Base-by-base conservation (phyloP, 1,140 invertebrate genomes). In the Colletes latitarsis region DNA sequence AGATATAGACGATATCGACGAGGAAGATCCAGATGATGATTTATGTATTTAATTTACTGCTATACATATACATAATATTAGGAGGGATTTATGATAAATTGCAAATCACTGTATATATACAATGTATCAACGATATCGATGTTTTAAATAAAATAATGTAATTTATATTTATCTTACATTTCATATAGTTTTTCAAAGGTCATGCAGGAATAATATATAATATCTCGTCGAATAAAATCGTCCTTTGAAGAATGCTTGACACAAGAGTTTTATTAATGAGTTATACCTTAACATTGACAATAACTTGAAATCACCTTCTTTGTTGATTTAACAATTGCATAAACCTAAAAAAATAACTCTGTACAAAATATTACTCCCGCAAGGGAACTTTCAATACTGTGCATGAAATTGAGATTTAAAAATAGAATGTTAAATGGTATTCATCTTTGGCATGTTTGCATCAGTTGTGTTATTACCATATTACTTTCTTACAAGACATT, bases 1-100 rank as follows among this genome's bases (percentile, higher is more conserved):
- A 86, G 89, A 90, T 70, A 81, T 91, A 41, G 94, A 95, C 88
- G 94, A 95, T 89, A 91, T 94, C 6, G 94, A 95, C 82, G 94
- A 94, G 64, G 94, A 95, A 88, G 94, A 95, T 93, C 94, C 94
- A 15, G 94, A 95, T 87, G 92, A 94, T 88, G 93, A 94, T 87
- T 84, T 94, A 62, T 89, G 89, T 84, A 90, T 94, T 78, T 94
- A 87, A 68, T 66, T 79, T 60, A 57, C 46, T 67, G 6, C 30
- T 30, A 30, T 30, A 15, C 39, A 9, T 57, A 77, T 30, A 46
- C 21, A 15, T 19, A 21, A 53, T 17, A 17, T n/a, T 30, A 15
- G 10, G 43, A 43, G 17, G 41, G 2, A 66, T 46, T 66, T 57
- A 17, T n/a, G 17, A n/a, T 53, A 53, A 53, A 53, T 53, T 43